These are phyloP conservation scores for Xylocopa sonorina DNA, from an alignment of 1,140 invertebrate species.

Conservation along the genomic window DNA sequence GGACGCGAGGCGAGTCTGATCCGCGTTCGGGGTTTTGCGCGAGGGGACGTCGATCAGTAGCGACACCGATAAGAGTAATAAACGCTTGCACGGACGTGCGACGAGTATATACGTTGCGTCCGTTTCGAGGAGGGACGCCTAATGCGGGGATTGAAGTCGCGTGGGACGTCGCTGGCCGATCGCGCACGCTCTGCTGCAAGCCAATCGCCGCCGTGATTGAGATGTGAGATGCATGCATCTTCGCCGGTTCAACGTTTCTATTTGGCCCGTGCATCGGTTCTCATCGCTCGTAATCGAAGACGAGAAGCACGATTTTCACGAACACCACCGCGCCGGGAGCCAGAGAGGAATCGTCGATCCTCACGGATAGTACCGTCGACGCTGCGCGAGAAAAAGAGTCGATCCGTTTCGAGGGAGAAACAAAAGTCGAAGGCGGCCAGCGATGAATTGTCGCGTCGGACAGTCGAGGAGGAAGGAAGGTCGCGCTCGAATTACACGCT, in stretches of 20 bases:
- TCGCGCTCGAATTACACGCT: slow-evolving; percentile 52
- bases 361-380: too few species aligned
- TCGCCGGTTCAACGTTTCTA: too few species aligned
- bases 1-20: background rate
- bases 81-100: background rate
- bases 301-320: too few species aligned
- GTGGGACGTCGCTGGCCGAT: background rate
- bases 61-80: slow-evolving; percentile 9
- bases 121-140: background rate
- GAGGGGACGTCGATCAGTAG: slow-evolving; percentile 1
- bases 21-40: background rate
- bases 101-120: background rate
- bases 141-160: background rate
- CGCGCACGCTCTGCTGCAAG: background rate
- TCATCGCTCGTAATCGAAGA: too few species aligned
- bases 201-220: background rate
- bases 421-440: background rate
- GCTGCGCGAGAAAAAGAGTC: too few species aligned
- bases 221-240: too few species aligned
- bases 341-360: too few species aligned
- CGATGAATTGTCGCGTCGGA: slow-evolving; percentile 39
- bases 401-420: background rate
- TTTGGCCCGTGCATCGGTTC: too few species aligned
- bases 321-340: too few species aligned
- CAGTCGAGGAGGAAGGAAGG: background rate